Base-by-base conservation (phyloP, 23 tunicate genomes). In the Ciona savignyi region DNA sequence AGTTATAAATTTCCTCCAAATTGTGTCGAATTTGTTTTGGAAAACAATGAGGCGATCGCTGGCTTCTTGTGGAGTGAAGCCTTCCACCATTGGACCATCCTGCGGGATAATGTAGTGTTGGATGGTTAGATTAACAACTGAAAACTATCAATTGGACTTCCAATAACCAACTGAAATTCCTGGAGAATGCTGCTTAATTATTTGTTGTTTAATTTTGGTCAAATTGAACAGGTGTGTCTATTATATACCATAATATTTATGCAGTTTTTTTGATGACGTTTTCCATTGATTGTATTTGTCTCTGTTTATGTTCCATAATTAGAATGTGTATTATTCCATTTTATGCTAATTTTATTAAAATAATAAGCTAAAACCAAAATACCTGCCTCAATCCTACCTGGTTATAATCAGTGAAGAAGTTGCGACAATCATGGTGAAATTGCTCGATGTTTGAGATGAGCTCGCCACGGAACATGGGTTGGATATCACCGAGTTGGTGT, bases 1-100 rank as follows among this genome's bases (percentile, higher is more conserved):
- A 1, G 99, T 94, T 83, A 68, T 78, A 78, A 60, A 94, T 70
- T 86, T 86, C 70, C 99, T 83, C 86, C 86, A 94, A 63, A 94
- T 87, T 26, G 95, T 78, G 49, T 94, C 99, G 65, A 94, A 94
- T 49, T 82, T 73, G 51, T 87, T 86, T 70, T 94, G 99, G 62
- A 82, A 94, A 24, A 94, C 82, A 33, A 79, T 83, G 34, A 94
- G 79, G 4, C 99, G 78, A 60, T 94, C 99, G 51, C 89, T 82
- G 29, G 99, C 99, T 78, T 86, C 95, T 63, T 87, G 86, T 25
- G 99, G 99, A 1, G 88, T 84, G 62, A 94, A 87, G 32, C 95
- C 95, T 35, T 76, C 90, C 11, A 78, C 95, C 99, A 94, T 94
- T 61, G 99, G 99, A 51, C 99, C 99, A 28, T 68, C 74, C 90